Conservation (phyloP, 2,113 vertebrate genomes). For the Eonycteris spelaea region DNA sequence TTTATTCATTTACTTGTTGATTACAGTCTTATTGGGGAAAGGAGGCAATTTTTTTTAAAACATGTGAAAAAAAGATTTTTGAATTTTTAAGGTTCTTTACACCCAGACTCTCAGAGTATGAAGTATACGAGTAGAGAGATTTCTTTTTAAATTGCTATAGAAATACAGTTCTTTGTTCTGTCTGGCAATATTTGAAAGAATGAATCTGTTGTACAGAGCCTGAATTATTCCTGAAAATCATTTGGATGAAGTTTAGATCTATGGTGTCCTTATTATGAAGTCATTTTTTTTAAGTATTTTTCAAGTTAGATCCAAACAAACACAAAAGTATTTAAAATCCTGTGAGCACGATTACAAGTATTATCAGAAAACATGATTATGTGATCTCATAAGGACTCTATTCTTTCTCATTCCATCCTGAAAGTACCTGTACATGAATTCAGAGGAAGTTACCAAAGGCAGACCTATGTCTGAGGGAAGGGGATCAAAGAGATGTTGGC, state of each 20-base stretch:
- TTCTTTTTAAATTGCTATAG: neutral
- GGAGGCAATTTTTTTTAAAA: neutral
- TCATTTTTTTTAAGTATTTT: conserved; percentile 55
- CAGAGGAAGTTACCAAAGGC: conserved; percentile 11
- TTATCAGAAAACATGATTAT: conserved; percentile 51
- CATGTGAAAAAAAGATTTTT: neutral
- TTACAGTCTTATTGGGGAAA: neutral
- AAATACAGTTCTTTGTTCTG: neutral
- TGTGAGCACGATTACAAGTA: conserved; percentile 29
- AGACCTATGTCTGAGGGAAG: neutral
- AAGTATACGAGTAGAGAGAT: neutral
- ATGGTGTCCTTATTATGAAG: conserved; percentile 51
- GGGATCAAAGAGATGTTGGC: conserved; percentile 20
- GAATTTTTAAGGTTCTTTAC: neutral
- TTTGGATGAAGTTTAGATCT: conserved; percentile 53
- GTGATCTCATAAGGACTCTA: neutral
- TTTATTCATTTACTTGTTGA: neutral
- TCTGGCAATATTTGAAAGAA: conserved; percentile 38
- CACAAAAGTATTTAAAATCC: conserved; percentile 48
- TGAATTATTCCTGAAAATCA: conserved; percentile 50
- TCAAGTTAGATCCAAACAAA: conserved; percentile 43
- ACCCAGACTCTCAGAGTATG: neutral
- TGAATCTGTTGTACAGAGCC: neutral
- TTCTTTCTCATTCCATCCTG: conserved; percentile 6
- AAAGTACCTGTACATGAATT: conserved; percentile 1